A percentile compares a stretch with the other conserved stretches of the same genome.
Conservation (phyloP, 2,797 vertebrate species). For the Mus caroli region DNA sequence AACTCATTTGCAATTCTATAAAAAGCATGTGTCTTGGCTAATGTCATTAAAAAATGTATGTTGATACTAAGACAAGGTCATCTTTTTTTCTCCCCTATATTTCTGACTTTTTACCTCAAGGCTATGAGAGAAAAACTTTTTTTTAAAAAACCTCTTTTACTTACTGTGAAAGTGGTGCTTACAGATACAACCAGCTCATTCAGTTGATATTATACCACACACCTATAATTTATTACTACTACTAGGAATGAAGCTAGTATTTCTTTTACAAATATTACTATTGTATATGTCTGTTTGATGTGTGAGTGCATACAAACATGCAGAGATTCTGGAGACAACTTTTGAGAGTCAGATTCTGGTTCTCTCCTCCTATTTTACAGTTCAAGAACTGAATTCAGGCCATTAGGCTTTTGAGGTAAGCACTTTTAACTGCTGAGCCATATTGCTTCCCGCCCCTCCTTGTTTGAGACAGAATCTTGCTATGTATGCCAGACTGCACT, state of each 20-base stretch:
- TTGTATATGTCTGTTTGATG: background rate
- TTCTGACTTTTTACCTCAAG: conserved; percentile 42
- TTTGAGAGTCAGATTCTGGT: background rate
- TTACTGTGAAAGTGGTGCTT: background rate
- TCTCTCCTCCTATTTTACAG: background rate
- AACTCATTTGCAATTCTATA: conserved; percentile 38
- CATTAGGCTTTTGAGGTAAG: background rate
- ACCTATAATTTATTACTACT: background rate
- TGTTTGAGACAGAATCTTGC: background rate
- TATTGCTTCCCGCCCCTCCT: background rate
- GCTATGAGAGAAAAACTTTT: background rate
- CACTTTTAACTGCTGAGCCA: background rate
- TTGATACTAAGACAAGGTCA: conserved; percentile 3
- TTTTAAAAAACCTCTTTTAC: background rate
- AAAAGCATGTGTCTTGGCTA: conserved; percentile 43
- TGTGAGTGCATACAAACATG: background rate
- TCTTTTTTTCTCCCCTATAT: background rate
- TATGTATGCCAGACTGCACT: background rate
- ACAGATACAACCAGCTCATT: background rate
- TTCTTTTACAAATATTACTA: background rate
- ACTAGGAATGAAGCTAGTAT: background rate
- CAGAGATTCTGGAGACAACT: background rate
- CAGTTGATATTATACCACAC: background rate
- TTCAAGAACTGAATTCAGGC: background rate
- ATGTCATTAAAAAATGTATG: conserved; percentile 37